These are phyloP conservation scores for Mola mola DNA, from an alignment of 2,113 vertebrate genomes.

Conservation along the genomic window DNA sequence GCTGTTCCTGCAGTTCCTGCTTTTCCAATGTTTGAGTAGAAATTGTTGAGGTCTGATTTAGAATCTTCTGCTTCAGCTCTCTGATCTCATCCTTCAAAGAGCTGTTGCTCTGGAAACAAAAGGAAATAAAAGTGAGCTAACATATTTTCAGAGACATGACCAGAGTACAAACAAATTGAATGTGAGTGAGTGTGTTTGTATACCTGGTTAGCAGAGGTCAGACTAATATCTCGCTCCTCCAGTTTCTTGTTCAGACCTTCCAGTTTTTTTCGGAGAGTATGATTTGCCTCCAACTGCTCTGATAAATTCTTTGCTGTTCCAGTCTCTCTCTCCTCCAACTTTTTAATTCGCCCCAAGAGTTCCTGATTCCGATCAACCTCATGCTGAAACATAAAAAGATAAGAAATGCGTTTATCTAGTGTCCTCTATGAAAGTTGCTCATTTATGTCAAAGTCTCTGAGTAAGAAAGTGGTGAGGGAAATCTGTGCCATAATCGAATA, in stretches of 20 bases:
- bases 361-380: slow-evolving; percentile 91
- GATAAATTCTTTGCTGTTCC: slow-evolving; percentile 80
- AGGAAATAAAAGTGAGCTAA: slow-evolving; percentile 13
- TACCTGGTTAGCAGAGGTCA: slow-evolving; percentile 88
- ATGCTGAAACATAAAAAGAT: slow-evolving; percentile 75
- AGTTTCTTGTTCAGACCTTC: slow-evolving; percentile 84
- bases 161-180: background rate
- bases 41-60: slow-evolving; percentile 88
- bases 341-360: slow-evolving; percentile 86
- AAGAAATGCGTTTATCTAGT: background rate
- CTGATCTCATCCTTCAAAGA: slow-evolving; percentile 87
- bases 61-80: slow-evolving; percentile 87
- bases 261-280: slow-evolving; percentile 81
- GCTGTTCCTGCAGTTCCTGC: slow-evolving; percentile 89
- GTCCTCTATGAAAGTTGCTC: too few relatives aligned
- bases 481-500: too few relatives aligned
- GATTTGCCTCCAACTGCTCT: slow-evolving; percentile 85
- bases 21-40: slow-evolving; percentile 85
- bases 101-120: slow-evolving; percentile 79
- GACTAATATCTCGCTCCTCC: slow-evolving; percentile 85
- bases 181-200: slow-evolving; percentile 11
- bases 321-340: slow-evolving; percentile 85
- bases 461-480: too few relatives aligned
- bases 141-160: slow-evolving; percentile 1
- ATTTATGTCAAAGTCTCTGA: too few relatives aligned